Conservation (phyloP, 1,140 invertebrate genomes). For the Dolichoris vasculosae region DNA sequence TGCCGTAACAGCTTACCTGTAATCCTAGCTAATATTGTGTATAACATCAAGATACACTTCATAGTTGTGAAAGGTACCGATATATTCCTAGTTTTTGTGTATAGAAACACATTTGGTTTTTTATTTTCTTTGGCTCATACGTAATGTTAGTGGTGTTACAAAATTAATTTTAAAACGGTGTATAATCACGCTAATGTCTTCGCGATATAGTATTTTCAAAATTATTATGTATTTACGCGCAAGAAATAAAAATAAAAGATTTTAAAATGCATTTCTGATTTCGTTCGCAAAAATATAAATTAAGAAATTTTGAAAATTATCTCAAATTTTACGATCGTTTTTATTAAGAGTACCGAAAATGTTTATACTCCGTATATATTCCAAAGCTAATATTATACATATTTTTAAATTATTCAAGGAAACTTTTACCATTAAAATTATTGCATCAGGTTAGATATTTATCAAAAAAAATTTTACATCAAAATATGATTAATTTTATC, state of each 20-base stretch:
- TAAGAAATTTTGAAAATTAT: too few species aligned
- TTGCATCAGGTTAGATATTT: too few species aligned
- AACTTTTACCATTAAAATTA: too few species aligned
- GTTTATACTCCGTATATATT: too few species aligned
- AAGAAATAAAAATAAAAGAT: neutral
- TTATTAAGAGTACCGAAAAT: too few species aligned
- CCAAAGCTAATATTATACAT: too few species aligned
- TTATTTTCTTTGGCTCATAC: neutral
- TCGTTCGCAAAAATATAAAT: neutral
- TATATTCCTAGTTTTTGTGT: neutral
- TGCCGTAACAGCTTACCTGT: neutral
- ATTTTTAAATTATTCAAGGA: too few species aligned
- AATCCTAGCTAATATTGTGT: neutral
- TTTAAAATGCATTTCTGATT: neutral
- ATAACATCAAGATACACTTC: neutral
- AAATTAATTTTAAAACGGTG: neutral
- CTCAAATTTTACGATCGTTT: too few species aligned
- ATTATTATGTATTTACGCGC: neutral
- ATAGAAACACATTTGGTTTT: neutral
- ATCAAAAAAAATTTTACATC: too few species aligned
- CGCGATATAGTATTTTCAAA: neutral
- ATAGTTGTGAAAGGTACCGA: neutral
- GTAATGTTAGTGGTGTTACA: neutral
- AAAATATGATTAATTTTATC: too few species aligned
- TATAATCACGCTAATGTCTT: neutral